Conservation (phyloP, 1,140 invertebrate species). For the Zeugodacus cucurbitae region DNA sequence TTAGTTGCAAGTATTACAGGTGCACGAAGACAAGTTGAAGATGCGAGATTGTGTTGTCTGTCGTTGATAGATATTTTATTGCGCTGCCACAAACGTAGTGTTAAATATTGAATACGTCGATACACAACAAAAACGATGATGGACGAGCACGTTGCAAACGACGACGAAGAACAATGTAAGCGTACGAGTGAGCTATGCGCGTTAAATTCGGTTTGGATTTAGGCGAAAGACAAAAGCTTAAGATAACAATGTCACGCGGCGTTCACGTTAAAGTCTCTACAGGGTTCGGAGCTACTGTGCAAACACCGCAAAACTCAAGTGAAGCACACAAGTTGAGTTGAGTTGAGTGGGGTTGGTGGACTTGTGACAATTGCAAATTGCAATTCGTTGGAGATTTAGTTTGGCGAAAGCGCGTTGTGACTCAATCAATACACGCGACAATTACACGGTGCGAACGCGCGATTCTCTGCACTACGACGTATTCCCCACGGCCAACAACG, state of each 20-base stretch:
- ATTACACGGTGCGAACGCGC: not conserved
- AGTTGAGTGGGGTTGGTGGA: not conserved
- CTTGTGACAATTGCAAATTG: not conserved
- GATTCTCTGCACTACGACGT: not conserved
- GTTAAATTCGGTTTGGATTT: not conserved
- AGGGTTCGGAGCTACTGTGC: not conserved
- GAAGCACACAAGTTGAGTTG: not conserved
- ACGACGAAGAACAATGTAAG: not conserved
- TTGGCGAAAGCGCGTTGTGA: not conserved
- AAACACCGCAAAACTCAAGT: not conserved
- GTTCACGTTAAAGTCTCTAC: not conserved
- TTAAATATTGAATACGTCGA: not conserved
- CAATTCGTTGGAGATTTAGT: not conserved
- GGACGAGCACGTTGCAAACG: not conserved
- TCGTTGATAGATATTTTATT: not conserved
- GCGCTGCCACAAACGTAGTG: not conserved
- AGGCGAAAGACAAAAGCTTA: not conserved
- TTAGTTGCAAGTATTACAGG: not conserved
- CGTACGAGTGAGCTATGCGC: not conserved
- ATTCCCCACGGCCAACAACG: not conserved
- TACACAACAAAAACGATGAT: not conserved
- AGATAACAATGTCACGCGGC: not conserved
- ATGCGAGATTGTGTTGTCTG: not conserved
- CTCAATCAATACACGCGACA: conserved; percentile 8
- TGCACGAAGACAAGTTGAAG: not conserved